phyloP scores from a whole-genome alignment of 64 coral and sea anemone genomes.

The Montipora capricornis region DNA sequence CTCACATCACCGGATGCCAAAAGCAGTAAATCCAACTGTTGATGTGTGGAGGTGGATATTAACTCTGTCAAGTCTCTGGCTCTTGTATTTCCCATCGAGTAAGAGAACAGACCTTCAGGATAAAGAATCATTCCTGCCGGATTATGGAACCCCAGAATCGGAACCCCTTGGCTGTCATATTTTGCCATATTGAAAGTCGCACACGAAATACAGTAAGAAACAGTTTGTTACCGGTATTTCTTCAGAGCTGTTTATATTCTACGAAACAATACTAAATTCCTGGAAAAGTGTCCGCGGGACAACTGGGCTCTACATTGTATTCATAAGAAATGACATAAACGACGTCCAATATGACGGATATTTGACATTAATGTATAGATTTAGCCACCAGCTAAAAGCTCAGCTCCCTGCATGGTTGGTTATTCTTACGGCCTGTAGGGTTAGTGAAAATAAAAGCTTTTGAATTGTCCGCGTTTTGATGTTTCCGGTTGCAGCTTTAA shows the following conservation, averaged over 20 bases:
- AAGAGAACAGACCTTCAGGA: conserved; percentile 44
- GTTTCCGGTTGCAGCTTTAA: too few species aligned
- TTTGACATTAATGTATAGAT: neutral
- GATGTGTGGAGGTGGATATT: conserved; percentile 34
- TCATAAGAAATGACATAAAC: too few species aligned
- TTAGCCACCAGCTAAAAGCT: too few species aligned
- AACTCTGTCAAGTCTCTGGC: conserved; percentile 44
- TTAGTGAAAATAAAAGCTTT: too few species aligned
- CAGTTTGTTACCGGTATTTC: neutral
- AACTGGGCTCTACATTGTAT: too few species aligned
- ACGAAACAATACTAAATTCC: too few species aligned
- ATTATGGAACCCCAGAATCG: conserved; percentile 64
- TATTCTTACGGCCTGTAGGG: too few species aligned
- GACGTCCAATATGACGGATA: conserved; percentile 12
- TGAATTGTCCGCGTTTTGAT: too few species aligned
- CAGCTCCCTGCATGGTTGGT: too few species aligned
- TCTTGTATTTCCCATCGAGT: conserved; percentile 67
- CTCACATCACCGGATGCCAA: neutral
- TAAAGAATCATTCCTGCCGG: conserved; percentile 55
- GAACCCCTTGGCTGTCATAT: conserved; percentile 56
- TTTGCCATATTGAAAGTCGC: conserved; percentile 19
- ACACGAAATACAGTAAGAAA: neutral
- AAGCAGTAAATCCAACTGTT: neutral
- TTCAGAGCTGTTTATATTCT: too few species aligned
- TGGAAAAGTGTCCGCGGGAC: too few species aligned